Base-by-base conservation (phyloP, 23 tunicate species). In the Corella eumyota region DNA sequence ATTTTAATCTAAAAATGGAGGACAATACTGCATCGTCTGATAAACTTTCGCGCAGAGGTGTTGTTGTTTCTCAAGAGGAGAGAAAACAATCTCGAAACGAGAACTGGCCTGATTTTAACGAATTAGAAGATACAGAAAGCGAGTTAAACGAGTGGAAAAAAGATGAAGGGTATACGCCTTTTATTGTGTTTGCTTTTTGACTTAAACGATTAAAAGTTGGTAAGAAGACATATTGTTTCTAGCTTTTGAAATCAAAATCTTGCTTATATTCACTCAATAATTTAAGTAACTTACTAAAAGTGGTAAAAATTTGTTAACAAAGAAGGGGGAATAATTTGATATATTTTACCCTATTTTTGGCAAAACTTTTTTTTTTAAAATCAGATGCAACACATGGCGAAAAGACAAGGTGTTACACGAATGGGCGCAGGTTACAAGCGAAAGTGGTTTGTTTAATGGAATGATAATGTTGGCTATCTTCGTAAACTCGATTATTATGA, bases 361-460 rank as follows among this genome's bases (percentile, higher is more conserved):
- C n/a, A n/a, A n/a, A n/a, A n/a, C n/a, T n/a, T n/a, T n/a, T n/a
- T n/a, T n/a, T n/a, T n/a, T 28, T 23, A 0, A 27, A 1, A 9
- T 51, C 83, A 76, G 83, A 25, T 76, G 83, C 57, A 62, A 49
- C 30, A 69, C 44, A 27, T 51, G 72, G 68, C 50, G 83, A 20
- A 66, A 76, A 47, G 83, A 76, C 48, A 76, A 76, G 34, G 73
- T 51, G 9, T 19, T 76, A 32, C 83, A 76, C 33, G 83, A 76
- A 36, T 30, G 46, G 24, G 83, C 83, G 0, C 58, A 49, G 24
- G 52, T 25, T 11, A 30, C 74, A n/a, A 84, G 76, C 54, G 83
- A 75, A 45, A 75, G 94, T 33, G 72, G 65, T 17, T 24, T 75
- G n/a, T 84, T 84, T 65, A 79, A 84, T 28, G 94, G 78, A 1